A percentile compares a stretch with the other conserved stretches of the same genome.
Conservation (phyloP, 2,113 vertebrate species). For the Bettongia penicillata region DNA sequence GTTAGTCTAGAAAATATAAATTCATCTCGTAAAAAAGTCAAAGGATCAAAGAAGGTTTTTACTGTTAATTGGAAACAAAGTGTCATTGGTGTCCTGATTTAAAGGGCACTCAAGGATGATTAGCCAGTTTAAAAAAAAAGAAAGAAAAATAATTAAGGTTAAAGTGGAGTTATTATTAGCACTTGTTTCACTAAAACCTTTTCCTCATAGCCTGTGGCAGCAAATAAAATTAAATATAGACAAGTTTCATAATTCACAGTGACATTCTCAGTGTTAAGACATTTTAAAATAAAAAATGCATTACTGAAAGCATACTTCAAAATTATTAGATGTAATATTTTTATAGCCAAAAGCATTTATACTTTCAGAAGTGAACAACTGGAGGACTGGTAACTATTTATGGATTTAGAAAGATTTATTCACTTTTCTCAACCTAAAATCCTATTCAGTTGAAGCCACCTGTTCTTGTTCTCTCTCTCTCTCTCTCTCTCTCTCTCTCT, state of each 20-base stretch:
- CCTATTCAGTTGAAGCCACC: slow-evolving; percentile 50
- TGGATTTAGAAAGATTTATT: slow-evolving; percentile 64
- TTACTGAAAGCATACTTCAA: slow-evolving; percentile 70
- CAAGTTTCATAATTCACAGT: slow-evolving; percentile 63
- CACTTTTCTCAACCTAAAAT: slow-evolving; percentile 65
- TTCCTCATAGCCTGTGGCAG: slow-evolving; percentile 52
- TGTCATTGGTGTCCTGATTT: slow-evolving; percentile 82
- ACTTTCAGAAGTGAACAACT: slow-evolving; percentile 69
- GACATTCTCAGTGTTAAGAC: slow-evolving; percentile 63
- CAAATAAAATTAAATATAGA: slow-evolving; percentile 72
- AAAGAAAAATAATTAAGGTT: slow-evolving; percentile 77
- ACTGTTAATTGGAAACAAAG: slow-evolving; percentile 86
- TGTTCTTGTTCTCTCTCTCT: slow-evolving; percentile 27
- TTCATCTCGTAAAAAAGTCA: slow-evolving; percentile 83
- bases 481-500: not conserved
- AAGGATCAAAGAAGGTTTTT: slow-evolving; percentile 84
- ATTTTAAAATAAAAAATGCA: slow-evolving; percentile 72
- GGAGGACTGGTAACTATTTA: slow-evolving; percentile 59
- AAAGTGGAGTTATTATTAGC: slow-evolving; percentile 73
- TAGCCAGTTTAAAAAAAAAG: slow-evolving; percentile 67
- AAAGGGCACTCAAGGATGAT: slow-evolving; percentile 83
- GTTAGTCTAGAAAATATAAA: slow-evolving; percentile 87
- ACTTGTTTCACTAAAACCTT: slow-evolving; percentile 70
- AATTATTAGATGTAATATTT: slow-evolving; percentile 78
- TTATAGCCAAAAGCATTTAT: slow-evolving; percentile 73